Conservation (phyloP, 2,113 vertebrate species). For the Eudyptes chrysolophus region DNA sequence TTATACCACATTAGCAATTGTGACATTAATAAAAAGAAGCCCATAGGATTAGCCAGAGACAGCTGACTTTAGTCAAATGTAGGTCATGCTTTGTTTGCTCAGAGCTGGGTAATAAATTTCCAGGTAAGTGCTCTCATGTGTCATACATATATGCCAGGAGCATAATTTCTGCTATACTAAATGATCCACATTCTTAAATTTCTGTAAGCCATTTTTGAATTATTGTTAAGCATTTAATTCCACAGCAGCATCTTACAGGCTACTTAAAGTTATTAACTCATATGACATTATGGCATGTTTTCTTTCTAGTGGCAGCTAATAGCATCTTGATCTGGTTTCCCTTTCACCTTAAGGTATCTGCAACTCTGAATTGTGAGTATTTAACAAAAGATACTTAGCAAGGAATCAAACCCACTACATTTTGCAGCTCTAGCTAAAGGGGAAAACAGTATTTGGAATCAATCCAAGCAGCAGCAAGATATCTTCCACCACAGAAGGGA, state of each 20-base stretch:
- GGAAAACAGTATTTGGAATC: conserved; percentile 36
- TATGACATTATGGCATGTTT: conserved; percentile 70
- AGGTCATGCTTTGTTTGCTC: conserved; percentile 84
- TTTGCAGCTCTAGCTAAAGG: conserved; percentile 51
- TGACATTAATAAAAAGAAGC: conserved; percentile 85
- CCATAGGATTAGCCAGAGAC: conserved; percentile 80
- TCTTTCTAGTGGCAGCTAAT: conserved; percentile 70
- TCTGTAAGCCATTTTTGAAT: conserved; percentile 76
- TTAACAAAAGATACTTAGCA: conserved; percentile 65
- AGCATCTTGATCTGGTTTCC: conserved; percentile 68
- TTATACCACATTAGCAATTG: conserved; percentile 81
- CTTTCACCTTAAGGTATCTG: conserved; percentile 66
- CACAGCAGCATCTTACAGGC: conserved; percentile 69
- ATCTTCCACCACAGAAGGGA: conserved; percentile 47
- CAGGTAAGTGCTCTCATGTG: conserved; percentile 83
- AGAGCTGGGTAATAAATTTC: conserved; percentile 81
- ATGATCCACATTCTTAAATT: conserved; percentile 78
- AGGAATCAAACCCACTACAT: conserved; percentile 57
- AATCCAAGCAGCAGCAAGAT: conserved; percentile 56
- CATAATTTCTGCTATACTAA: conserved; percentile 76
- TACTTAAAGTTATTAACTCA: conserved; percentile 79
- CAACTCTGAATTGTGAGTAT: conserved; percentile 49
- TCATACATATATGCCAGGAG: conserved; percentile 76
- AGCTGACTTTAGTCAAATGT: conserved; percentile 85
- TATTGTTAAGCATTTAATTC: conserved; percentile 82